Conservation (phyloP, 2,113 vertebrate genomes). For the Herpailurus yagouaroundi region DNA sequence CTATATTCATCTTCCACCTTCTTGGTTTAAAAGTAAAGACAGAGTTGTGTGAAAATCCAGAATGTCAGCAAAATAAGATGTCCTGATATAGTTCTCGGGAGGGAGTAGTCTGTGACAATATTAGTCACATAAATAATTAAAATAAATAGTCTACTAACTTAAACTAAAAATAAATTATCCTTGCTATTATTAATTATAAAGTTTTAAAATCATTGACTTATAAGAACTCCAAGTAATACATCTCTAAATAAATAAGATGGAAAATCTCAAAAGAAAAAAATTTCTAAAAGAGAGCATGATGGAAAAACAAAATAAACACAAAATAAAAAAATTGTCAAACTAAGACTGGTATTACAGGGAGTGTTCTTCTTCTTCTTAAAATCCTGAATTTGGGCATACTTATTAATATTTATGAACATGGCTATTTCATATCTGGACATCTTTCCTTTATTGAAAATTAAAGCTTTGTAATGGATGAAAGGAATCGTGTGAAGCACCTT, state of each 20-base stretch:
- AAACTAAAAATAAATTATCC: background rate
- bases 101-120: background rate
- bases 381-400: background rate
- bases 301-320: background rate
- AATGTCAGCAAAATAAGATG: background rate
- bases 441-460: background rate
- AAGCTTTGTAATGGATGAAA: background rate
- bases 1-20: background rate
- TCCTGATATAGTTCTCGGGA: background rate
- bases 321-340: background rate
- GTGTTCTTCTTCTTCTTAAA: background rate
- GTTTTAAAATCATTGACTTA: background rate
- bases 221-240: background rate
- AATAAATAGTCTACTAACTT: background rate
- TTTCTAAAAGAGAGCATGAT: background rate
- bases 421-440: background rate
- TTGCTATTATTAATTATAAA: background rate
- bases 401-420: background rate
- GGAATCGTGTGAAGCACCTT: background rate
- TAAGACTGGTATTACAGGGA: background rate
- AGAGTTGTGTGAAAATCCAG: background rate
- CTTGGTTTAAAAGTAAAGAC: background rate
- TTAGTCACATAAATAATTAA: slow-evolving; percentile 12
- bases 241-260: slow-evolving; percentile 22
- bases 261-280: background rate